phyloP scores from a whole-genome alignment of 1,140 invertebrate species.

The Ceratitis capitata region DNA sequence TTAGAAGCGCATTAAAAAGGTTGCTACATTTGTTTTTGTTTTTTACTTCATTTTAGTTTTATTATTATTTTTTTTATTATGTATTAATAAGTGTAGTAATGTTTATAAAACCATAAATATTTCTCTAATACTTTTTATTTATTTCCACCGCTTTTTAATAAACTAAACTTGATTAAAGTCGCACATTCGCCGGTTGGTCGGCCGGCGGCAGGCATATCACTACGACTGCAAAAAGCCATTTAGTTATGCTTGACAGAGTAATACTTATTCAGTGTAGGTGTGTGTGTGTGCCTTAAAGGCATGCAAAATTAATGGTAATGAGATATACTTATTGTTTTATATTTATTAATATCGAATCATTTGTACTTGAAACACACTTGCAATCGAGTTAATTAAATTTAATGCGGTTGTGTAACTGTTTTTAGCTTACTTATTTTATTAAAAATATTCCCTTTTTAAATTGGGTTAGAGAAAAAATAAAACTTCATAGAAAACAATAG shows the following conservation, averaged over 20 bases:
- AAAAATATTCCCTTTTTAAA: too few relatives aligned
- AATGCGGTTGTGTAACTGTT: too few relatives aligned
- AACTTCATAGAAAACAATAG: too few relatives aligned
- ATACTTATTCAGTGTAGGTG: background rate
- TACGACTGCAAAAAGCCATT: background rate
- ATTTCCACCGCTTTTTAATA: background rate
- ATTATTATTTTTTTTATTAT: conserved; percentile 6
- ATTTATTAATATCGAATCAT: background rate
- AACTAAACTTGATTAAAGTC: conserved; percentile 24
- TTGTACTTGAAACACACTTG: too few relatives aligned
- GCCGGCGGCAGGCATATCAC: background rate
- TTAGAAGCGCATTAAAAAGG: conserved; percentile 30
- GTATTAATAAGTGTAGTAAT: conserved; percentile 30
- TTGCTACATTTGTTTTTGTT: too few relatives aligned
- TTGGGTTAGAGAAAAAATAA: too few relatives aligned
- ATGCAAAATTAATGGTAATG: background rate
- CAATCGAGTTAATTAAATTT: too few relatives aligned
- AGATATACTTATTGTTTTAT: background rate
- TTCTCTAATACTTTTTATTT: background rate
- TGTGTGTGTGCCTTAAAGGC: background rate
- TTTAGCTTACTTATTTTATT: too few relatives aligned
- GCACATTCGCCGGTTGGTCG: too few relatives aligned
- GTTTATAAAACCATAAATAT: conserved; percentile 31
- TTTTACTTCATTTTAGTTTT: too few relatives aligned
- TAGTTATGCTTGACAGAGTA: background rate